Evolutionary conservation across 2,113 vertebrate species (phyloP).

Genomic region (Vombatus ursinus): DNA sequence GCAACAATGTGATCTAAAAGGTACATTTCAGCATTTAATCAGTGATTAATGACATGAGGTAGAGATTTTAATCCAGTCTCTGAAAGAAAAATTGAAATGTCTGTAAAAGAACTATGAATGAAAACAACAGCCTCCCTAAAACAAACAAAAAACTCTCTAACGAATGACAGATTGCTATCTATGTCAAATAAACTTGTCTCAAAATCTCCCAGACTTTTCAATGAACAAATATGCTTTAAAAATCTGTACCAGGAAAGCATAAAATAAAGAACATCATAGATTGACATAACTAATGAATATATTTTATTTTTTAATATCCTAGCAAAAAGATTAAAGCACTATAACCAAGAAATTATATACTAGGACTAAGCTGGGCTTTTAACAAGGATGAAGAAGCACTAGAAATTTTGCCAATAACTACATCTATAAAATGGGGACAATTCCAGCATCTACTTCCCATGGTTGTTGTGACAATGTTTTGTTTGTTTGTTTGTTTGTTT

Average conservation of each 20-base stretch:
- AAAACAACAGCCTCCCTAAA: not conserved
- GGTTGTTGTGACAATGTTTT: not conserved
- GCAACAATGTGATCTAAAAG: not conserved
- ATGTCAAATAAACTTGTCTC: not conserved
- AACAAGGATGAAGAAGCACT: not conserved
- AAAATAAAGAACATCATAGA: not conserved
- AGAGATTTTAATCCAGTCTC: not conserved
- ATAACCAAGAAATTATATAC: not conserved
- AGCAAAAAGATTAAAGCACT: not conserved
- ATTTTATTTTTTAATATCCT: not conserved
- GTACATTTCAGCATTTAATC: not conserved
- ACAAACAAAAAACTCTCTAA: not conserved
- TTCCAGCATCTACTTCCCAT: not conserved
- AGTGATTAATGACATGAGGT: not conserved
- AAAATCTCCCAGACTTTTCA: not conserved
- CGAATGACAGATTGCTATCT: not conserved
- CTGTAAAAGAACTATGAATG: not conserved
- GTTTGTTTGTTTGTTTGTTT: no score
- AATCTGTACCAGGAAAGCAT: not conserved
- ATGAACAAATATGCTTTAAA: not conserved
- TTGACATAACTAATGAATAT: not conserved
- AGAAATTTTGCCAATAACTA: not conserved
- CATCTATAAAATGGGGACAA: not conserved
- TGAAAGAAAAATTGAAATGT: not conserved
- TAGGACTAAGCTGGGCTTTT: not conserved